Percentiles rank a stretch among this genome's conserved stretches.
These are phyloP conservation scores for Sinocyclocheilus anophthalmus DNA, from an alignment of 2,113 vertebrate species.

Conservation along the genomic window DNA sequence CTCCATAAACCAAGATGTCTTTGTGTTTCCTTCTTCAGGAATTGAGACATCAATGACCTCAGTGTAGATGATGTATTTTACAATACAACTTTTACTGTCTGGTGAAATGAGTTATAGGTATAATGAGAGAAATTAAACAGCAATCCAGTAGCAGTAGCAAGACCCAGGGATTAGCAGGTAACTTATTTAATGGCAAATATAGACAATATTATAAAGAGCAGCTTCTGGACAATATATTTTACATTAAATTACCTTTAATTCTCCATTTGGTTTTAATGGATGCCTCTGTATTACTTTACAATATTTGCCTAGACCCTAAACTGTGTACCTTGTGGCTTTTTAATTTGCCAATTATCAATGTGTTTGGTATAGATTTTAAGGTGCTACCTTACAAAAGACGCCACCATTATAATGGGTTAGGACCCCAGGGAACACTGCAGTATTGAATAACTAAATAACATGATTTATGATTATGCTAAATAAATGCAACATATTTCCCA, in stretches of 20 bases:
- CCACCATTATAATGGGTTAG: constrained; percentile 75
- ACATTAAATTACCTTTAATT: background rate
- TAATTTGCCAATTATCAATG: constrained; percentile 79
- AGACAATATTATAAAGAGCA: background rate
- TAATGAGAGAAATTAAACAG: constrained; percentile 24
- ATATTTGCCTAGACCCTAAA: background rate
- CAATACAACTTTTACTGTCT: constrained; percentile 45
- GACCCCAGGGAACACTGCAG: constrained; percentile 73
- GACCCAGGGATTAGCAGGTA: background rate
- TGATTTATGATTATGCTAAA: constrained; percentile 80
- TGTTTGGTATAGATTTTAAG: constrained; percentile 80
- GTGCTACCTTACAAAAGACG: constrained; percentile 71
- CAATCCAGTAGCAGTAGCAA: constrained; percentile 21
- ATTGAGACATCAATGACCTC: constrained; percentile 45
- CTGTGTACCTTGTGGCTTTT: constrained; percentile 71
- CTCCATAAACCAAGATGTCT: constrained; percentile 56
- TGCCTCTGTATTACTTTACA: background rate
- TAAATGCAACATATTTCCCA: constrained; percentile 65
- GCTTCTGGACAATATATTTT: background rate
- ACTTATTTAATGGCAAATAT: background rate
- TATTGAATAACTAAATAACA: constrained; percentile 80
- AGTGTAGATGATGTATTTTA: constrained; percentile 39
- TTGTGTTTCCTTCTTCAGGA: constrained; percentile 47
- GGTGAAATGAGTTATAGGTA: constrained; percentile 30
- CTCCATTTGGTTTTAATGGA: background rate